Evolutionary conservation across 2,888 invertebrate genomes (phyloP).

Genomic region (Strigamia transsilvanica): DNA sequence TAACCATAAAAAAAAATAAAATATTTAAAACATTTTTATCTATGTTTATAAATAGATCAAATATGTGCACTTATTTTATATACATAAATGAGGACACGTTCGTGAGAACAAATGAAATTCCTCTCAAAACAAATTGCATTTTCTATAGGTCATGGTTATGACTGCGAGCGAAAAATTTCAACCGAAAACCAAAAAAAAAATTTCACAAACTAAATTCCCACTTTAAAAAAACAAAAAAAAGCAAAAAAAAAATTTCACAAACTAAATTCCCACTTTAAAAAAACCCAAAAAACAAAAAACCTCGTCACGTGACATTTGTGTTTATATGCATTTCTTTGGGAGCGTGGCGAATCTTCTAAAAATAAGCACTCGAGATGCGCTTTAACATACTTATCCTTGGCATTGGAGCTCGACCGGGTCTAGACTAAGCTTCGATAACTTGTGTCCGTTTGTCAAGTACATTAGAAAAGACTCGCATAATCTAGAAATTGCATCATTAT

Average conservation of each 20-base stretch:
- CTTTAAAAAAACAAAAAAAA: background rate
- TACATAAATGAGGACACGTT: constrained; percentile 24
- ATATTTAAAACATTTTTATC: background rate
- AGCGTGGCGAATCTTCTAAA: constrained; percentile 20
- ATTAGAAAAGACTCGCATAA: background rate
- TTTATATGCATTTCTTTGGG: background rate
- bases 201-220: background rate
- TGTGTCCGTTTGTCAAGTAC: constrained; percentile 3
- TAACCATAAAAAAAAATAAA: background rate
- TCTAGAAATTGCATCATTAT: background rate
- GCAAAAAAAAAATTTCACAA: too few species aligned
- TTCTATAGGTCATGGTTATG: constrained; percentile 38
- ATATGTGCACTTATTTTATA: constrained; percentile 4
- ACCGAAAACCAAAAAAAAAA: background rate
- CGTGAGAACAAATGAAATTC: constrained; percentile 48
- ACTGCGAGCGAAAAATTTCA: constrained; percentile 29
- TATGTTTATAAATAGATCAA: constrained; percentile 1
- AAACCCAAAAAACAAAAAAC: too few species aligned
- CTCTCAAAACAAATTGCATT: constrained; percentile 20
- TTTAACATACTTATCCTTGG: constrained; percentile 13
- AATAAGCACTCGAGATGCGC: background rate
- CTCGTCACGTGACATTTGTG: background rate
- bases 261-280: background rate
- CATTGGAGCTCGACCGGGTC: background rate
- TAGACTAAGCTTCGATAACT: constrained; percentile 3